phyloP scores from a whole-genome alignment of 2,888 invertebrate species.

The Philopedon plagiatum region DNA sequence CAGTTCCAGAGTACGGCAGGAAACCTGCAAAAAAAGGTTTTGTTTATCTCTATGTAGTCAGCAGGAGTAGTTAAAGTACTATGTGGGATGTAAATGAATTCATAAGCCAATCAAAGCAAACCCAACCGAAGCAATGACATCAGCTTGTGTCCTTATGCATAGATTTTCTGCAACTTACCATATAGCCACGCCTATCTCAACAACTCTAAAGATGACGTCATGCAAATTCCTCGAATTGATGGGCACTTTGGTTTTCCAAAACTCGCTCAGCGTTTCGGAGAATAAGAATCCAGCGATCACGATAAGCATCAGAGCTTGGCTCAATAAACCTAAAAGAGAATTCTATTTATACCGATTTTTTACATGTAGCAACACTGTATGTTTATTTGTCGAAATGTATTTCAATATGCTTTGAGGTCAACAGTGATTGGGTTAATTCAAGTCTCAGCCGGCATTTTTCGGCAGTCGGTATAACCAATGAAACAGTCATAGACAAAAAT shows the following conservation, averaged over 20 bases:
- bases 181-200: slow-evolving; percentile 92
- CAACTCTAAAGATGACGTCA: slow-evolving; percentile 90
- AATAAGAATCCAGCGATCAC: slow-evolving; percentile 91
- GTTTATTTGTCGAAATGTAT: too few relatives aligned
- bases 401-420: too few relatives aligned
- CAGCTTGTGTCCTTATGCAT: background rate
- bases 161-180: slow-evolving; percentile 74
- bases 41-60: background rate
- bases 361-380: too few relatives aligned
- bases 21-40: slow-evolving; percentile 69
- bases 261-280: slow-evolving; percentile 91
- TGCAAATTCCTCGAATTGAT: slow-evolving; percentile 93
- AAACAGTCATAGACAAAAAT: too few relatives aligned
- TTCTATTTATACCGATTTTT: too few relatives aligned
- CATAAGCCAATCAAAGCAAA: too few relatives aligned
- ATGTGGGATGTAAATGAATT: too few relatives aligned
- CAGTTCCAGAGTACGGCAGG: slow-evolving; percentile 97
- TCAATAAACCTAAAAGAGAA: slow-evolving; percentile 78
- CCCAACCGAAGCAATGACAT: too few relatives aligned
- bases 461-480: too few relatives aligned
- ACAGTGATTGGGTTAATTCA: too few relatives aligned
- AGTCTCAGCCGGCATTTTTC: too few relatives aligned
- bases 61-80: too few relatives aligned
- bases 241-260: slow-evolving; percentile 93
- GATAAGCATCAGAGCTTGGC: slow-evolving; percentile 92